phyloP scores from a whole-genome alignment of 2,113 vertebrate genomes.

The Vulpes ferrilata region DNA sequence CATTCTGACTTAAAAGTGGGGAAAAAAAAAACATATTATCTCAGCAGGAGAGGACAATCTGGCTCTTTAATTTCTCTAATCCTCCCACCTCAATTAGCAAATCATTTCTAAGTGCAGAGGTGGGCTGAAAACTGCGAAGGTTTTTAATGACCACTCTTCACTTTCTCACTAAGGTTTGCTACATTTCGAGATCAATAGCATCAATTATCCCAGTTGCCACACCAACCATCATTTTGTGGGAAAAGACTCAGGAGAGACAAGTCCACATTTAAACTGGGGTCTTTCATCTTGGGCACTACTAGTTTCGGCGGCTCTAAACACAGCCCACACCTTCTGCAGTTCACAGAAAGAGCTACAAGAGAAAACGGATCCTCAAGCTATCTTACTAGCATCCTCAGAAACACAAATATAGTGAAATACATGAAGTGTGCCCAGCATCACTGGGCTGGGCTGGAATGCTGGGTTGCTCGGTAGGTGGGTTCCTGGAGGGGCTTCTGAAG shows the following conservation, averaged over 20 bases:
- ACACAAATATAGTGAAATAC: background rate
- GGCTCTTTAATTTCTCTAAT: background rate
- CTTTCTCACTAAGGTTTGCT: conserved; percentile 34
- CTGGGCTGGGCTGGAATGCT: no score
- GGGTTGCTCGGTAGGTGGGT: background rate
- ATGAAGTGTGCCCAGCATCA: background rate
- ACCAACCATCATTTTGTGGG: background rate
- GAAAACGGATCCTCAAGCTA: background rate
- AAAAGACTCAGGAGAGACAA: conserved; percentile 8
- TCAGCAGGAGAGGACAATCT: background rate
- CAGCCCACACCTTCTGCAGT: background rate
- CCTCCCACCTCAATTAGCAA: background rate
- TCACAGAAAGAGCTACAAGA: background rate
- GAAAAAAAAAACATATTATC: background rate
- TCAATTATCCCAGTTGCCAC: background rate
- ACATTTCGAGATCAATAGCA: conserved; percentile 16
- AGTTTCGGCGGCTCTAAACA: background rate
- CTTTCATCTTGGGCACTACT: background rate
- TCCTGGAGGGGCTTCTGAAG: background rate
- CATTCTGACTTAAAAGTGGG: background rate
- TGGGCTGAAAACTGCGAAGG: background rate
- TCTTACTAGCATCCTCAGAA: background rate
- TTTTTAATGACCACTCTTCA: background rate
- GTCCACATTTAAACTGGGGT: background rate
- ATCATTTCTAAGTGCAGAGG: conserved; percentile 27